Base-by-base conservation (phyloP, 2,888 invertebrate species). In the Phoenoteleia sp. region DNA sequence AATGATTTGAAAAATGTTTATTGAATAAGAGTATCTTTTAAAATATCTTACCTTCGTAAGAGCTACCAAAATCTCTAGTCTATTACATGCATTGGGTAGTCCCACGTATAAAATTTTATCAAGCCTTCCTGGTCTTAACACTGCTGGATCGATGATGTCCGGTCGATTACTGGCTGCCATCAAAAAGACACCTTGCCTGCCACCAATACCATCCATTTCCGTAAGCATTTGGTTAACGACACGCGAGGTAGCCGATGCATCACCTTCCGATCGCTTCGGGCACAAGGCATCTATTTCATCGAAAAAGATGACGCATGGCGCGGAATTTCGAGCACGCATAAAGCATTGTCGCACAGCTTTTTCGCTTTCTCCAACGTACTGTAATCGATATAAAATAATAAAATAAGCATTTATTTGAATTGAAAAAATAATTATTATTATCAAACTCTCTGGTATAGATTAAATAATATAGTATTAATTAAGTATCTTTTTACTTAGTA, bases 341-440 rank as follows among this genome's bases (percentile, higher is more conserved):
- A 99, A 99, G 91, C 98, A 98, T 23, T 98, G 97, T n/a, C 99
- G 95, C 0, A 99, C 99, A 0, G 99, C 99, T 88, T 98, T 95
- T 94, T 99, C 99, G 94, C 99, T 99, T 94, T 99, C 99, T 80
- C 99, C 99, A 17, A 99, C 99, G 94, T 99, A 99, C 98, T 97
- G 89, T 0, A 93, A 94, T 87, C 19, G 25, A 47, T 25, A 39
- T n/a, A 27, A 82, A 87, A 82, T 75, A 25, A 69, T 77, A 39
- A 86, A 62, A 7, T 58, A 49, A 56, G 15, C 42, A 25, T 36
- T n/a, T n/a, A n/a, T n/a, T n/a, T n/a, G n/a, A n/a, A n/a, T n/a
- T n/a, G n/a, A n/a, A n/a, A n/a, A n/a, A n/a, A n/a, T n/a, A n/a
- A n/a, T n/a, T n/a, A n/a, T n/a, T n/a, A n/a, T n/a, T n/a, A n/a